A percentile compares a stretch with the other conserved stretches of the same genome.
These are phyloP conservation scores for Heterodera filipjevi DNA, from an alignment of 2,888 invertebrate genomes.

Conservation along the genomic window DNA sequence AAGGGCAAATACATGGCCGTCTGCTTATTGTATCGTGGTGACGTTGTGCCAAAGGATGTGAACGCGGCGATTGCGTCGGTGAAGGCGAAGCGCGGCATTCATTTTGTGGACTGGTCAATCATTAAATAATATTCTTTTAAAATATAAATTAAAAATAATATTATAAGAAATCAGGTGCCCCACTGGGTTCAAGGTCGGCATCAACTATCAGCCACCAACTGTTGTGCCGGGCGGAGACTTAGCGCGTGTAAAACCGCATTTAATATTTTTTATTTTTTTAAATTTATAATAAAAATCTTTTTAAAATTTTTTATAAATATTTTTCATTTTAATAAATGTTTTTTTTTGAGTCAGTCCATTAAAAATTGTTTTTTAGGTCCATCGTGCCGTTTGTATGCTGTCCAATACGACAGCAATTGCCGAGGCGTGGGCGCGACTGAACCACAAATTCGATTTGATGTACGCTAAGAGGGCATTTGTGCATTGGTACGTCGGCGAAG, in stretches of 20 bases:
- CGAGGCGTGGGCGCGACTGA: constrained; percentile 82
- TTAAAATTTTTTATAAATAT: too few species aligned
- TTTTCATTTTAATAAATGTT: neutral
- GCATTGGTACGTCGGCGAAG: constrained; percentile 75
- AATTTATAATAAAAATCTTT: too few species aligned
- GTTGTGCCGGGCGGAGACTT: constrained; percentile 92
- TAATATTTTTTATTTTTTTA: too few species aligned
- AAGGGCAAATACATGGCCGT: constrained; percentile 67
- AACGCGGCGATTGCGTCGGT: constrained; percentile 93
- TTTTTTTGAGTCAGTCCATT: neutral
- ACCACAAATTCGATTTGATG: constrained; percentile 71
- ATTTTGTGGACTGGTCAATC: constrained; percentile 77
- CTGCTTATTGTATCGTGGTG: constrained; percentile 71
- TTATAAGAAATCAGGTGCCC: constrained; percentile 38
- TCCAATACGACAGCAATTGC: constrained; percentile 89
- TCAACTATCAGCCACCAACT: constrained; percentile 74
- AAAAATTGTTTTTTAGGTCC: constrained; percentile 56
- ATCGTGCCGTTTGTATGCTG: constrained; percentile 81
- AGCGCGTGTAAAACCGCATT: constrained; percentile 66
- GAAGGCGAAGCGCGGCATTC: constrained; percentile 82
- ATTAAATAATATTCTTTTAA: too few species aligned
- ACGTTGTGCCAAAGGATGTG: constrained; percentile 89
- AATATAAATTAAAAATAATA: too few species aligned
- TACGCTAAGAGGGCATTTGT: constrained; percentile 79
- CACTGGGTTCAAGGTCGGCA: constrained; percentile 61